Percentiles rank a stretch among this genome's conserved stretches.
phyloP scores from a whole-genome alignment of 2,797 vertebrate genomes.

The Phalanger gymnotis region DNA sequence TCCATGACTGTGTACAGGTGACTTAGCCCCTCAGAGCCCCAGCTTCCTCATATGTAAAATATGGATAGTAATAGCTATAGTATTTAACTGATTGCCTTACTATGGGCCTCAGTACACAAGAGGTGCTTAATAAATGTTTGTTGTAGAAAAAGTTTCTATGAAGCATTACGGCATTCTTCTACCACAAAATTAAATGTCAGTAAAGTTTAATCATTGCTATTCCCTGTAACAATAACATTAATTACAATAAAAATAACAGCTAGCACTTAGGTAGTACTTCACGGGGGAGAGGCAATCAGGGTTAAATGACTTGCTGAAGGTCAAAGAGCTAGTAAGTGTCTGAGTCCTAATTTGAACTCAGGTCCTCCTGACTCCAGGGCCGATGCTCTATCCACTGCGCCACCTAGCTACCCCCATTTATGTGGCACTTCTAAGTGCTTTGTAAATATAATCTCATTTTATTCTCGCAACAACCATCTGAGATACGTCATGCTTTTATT shows the following conservation, averaged over 20 bases:
- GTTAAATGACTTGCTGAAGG: neutral
- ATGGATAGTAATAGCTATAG: neutral
- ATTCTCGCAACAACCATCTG: neutral
- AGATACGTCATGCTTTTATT: neutral
- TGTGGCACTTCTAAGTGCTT: neutral
- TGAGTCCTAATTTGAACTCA: neutral
- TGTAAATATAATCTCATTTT: neutral
- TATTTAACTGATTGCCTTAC: neutral
- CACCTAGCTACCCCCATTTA: neutral
- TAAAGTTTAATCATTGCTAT: neutral
- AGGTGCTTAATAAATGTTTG: neutral
- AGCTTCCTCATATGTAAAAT: neutral
- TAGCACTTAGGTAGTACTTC: neutral
- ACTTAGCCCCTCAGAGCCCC: neutral
- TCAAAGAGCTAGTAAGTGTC: neutral
- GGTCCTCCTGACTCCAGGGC: neutral
- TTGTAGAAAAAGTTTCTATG: neutral
- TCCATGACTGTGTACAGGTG: neutral
- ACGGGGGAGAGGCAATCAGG: neutral
- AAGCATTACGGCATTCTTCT: neutral
- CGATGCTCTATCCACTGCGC: no score
- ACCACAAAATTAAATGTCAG: neutral
- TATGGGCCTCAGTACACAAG: neutral
- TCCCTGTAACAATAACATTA: neutral
- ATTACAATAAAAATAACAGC: neutral